These are phyloP conservation scores for Huso huso DNA, from an alignment of 2,797 vertebrate genomes.

Conservation along the genomic window DNA sequence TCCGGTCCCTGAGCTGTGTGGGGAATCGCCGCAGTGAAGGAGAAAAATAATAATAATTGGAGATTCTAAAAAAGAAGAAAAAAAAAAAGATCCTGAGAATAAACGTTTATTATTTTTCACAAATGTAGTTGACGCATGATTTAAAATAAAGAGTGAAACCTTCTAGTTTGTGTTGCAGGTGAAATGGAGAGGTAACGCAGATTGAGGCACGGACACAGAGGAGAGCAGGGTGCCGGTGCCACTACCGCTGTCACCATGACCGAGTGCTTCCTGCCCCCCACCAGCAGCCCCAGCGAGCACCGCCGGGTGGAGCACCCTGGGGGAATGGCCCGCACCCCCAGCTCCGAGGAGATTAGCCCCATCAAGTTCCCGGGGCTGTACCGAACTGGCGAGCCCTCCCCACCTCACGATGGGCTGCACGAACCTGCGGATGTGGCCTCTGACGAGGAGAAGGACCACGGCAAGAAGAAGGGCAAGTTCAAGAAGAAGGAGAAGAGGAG, in stretches of 20 bases:
- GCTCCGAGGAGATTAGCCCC: conserved; percentile 97
- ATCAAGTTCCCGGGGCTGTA: conserved; percentile 95
- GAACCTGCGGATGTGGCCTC: conserved; percentile 82
- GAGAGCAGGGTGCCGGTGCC: conserved; percentile 24
- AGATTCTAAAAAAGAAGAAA: too few relatives aligned
- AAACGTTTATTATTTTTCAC: too few relatives aligned
- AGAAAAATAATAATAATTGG: too few relatives aligned
- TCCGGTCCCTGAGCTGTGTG: too few relatives aligned
- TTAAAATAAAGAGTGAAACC: too few relatives aligned
- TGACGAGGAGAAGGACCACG: conserved; percentile 93
- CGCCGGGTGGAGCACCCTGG: conserved; percentile 84
- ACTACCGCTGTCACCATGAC: conserved; percentile 74
- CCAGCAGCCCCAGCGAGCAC: conserved; percentile 90
- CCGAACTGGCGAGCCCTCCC: conserved; percentile 85
- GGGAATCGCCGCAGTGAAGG: too few relatives aligned
- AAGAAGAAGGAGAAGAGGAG: conserved; percentile 98
- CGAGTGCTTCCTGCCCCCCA: conserved; percentile 97
- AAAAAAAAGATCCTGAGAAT: too few relatives aligned
- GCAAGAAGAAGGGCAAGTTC: conserved; percentile 98
- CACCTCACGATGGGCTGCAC: conserved; percentile 85
- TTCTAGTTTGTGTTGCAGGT: conserved; percentile 45
- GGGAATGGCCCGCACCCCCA: conserved; percentile 88
- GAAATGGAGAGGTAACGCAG: conserved; percentile 71
- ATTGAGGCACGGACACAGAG: conserved; percentile 30
- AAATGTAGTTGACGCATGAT: too few relatives aligned